Evolutionary conservation across 2,113 vertebrate species (phyloP), one percentile per base, ranked within the genome.

Genomic region (Microcebus ravelobensis): DNA sequence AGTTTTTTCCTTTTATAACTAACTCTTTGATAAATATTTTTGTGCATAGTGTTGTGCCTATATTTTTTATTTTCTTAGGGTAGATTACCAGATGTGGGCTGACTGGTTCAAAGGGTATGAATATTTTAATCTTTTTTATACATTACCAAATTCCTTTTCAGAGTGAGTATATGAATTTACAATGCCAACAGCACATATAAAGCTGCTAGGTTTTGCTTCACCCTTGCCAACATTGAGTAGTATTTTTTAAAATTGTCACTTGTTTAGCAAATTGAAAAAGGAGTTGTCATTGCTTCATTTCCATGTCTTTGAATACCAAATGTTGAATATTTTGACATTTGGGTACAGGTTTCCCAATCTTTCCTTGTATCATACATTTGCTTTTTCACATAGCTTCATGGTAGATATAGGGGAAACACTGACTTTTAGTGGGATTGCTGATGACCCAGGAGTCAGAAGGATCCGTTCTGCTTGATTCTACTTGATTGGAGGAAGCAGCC

Each of bases 31-130:
- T 79, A 90, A 55, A 42, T 73, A 48, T 88, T 87, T 90, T 84
- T 88, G 82, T 80, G 14, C 48, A 8, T 45, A 27, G 18, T 71
- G 25, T 21, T 83, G 11, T 93, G 94, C 31, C 8, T 89, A 6
- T 50, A 31, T 80, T 82, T 73, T 91, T 91, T 52, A 87, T 93
- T 93, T 93, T 82, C 20, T 89, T 95, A 61, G 67, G 52, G 29
- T 80, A 71, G 42, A 73, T 81, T 57, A 55, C 27, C 67, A 91
- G 71, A 80, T 79, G 34, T 82, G 6, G 45, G 10, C 39, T 79
- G 48, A 82, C 48, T 42, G 9, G 55, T 61, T 93, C 36, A 86
- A 50, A 91, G 55, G 77, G 23, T 65, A 48, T 95, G 74, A 63
- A 10, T 96, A 57, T 82, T 92, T 94, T 81, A 85, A 39, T 52